Base-by-base conservation (phyloP, 2,888 invertebrate genomes). In the Elegia similella region DNA sequence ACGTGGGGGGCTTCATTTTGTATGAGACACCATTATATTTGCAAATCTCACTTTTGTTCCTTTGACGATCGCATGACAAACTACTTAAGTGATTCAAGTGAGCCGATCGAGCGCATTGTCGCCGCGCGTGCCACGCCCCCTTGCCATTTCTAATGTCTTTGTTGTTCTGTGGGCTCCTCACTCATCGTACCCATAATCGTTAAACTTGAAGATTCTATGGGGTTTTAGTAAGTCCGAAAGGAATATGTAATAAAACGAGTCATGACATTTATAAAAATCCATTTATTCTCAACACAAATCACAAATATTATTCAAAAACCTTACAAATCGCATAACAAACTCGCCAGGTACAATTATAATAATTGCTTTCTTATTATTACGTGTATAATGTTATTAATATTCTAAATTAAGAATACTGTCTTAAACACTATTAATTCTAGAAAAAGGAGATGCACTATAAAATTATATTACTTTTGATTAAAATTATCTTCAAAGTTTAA, bases 271-370 rank as follows among this genome's bases (percentile, higher is more conserved):
- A 80, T 80, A 82, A 80, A 86, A 86, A 73, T 66, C 69, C 79
- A 80, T 88, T 84, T 89, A 88, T 84, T 86, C 70, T 66, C 77
- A 86, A 87, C 77, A 83, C 76, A 74, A 38, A 38, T 73, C 82
- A 82, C 84, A 85, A 77, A 73, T 66, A 78, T 81, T 46, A 68
- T 86, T 80, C 77, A 87, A 86, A 84, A 84, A 69, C 69, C 71
- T 77, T 85, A 84, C 75, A 85, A 85, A 84, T 56, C 67, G 64
- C 73, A 67, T 84, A 80, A 80, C 81, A 85, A 84, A 82, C 77
- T 62, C 64, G 60, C 78, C 76, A 78, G 78, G 78, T 84, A 86
- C 75, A 79, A 65, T 70, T 71, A 78, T 76, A 70, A 77, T 78
- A 76, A 73, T 76, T 74, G 70, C 70, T 71, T 70, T 61, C 56